Base-by-base conservation (phyloP, 2,888 invertebrate genomes). In the Actias luna region DNA sequence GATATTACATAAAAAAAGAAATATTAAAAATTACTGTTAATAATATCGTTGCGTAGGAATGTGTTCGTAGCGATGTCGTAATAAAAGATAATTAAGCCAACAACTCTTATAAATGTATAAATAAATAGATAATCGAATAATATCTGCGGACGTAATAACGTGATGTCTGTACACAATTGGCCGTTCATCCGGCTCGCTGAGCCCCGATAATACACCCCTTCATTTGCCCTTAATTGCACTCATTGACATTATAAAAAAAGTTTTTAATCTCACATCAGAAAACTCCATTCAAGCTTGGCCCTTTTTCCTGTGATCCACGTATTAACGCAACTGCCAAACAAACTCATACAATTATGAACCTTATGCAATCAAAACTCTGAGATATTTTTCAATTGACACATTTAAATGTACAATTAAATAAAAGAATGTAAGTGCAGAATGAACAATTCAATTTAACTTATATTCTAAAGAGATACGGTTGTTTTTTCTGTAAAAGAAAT, bases 191-290 rank as follows among this genome's bases (percentile, higher is more conserved):
- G 46, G 46, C 46, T 46, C 46, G 7, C 46, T 46, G 22, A 46
- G 22, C 46, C 46, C 22, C 3, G 46, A 46, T 46, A 46, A 22
- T 55, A 29, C 29, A 55, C 29, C 55, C 55, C 55, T 55, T 27
- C 55, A 55, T 55, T 55, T 55, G 55, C 55, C 29, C 27, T 29
- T 55, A 55, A 55, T 55, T 55, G 55, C 55, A 27, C 16, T 55
- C 55, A 55, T 55, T 55, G 55, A 55, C 55, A 55, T 55, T 29
- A 55, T 55, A 55, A 55, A 55, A 55, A 55, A 55, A n/a, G 46
- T 46, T 55, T 55, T 55, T 55, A 55, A 55, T 55, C 55, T 55
- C 55, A 55, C 55, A 55, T 55, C 55, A 55, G 14, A 55, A 55
- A 55, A 55, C 55, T 55, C 29, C 55, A 55, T 55, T 29, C 55